These are phyloP conservation scores for Ceryle rudis DNA, from an alignment of 2,797 vertebrate genomes.

Conservation along the genomic window DNA sequence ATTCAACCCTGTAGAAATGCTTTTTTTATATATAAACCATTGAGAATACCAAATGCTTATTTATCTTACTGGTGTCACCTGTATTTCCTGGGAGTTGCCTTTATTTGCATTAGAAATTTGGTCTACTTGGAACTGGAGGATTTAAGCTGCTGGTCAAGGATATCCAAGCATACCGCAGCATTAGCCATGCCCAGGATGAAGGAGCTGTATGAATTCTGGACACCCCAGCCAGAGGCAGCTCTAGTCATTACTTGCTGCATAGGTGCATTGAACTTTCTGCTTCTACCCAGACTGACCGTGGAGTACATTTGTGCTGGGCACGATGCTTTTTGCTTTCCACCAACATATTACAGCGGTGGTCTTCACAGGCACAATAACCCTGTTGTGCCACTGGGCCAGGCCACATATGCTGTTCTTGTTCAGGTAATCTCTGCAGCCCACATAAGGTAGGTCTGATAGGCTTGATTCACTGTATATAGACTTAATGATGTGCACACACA, in stretches of 20 bases:
- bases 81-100: neutral
- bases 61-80: neutral
- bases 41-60: neutral
- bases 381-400: neutral
- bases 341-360: neutral
- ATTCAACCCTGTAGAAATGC: neutral
- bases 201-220: neutral
- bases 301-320: accelerated
- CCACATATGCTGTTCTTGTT: accelerated
- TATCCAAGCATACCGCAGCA: neutral
- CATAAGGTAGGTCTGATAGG: neutral
- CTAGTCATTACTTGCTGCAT: neutral
- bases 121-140: neutral
- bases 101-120: neutral
- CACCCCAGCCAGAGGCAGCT: neutral
- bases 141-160: neutral
- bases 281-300: neutral
- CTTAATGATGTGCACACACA: neutral
- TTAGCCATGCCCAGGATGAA: neutral
- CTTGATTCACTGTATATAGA: neutral
- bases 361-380: neutral
- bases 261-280: neutral
- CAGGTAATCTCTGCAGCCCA: neutral
- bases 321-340: neutral
- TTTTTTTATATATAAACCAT: neutral